A percentile compares a stretch with the other conserved stretches of the same genome.
Conservation (phyloP, 2,888 invertebrate species). For the Apodemia duryi region DNA sequence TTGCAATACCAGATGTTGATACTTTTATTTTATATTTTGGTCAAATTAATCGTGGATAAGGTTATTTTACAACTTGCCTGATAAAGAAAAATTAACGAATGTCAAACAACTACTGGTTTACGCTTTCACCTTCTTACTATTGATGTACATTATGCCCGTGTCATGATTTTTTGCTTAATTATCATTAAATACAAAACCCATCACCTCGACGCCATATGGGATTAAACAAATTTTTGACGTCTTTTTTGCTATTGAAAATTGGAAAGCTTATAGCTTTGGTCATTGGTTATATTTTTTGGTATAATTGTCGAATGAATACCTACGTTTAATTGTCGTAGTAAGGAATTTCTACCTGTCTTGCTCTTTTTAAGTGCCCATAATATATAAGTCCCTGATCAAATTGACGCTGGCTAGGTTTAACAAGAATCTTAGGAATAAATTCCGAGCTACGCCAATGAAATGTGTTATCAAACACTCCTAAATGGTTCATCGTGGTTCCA, state of each 20-base stretch:
- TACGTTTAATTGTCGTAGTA: neutral
- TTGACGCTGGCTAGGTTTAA: neutral
- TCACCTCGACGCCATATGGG: conserved; percentile 20
- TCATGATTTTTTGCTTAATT: conserved; percentile 8
- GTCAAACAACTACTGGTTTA: no score
- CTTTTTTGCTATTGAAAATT: conserved; percentile 35
- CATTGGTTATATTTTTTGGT: conserved; percentile 63
- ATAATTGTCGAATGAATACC: conserved; percentile 27
- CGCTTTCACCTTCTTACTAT: no score
- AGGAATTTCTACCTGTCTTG: neutral
- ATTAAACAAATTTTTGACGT: conserved; percentile 25
- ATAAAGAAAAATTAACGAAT: no score
- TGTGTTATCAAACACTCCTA: conserved; percentile 2
- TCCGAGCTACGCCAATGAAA: conserved; percentile 4
- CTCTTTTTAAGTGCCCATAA: neutral
- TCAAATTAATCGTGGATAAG: no score
- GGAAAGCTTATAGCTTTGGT: conserved; percentile 75
- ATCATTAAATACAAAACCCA: conserved; percentile 19
- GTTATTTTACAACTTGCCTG: no score
- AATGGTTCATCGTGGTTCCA: conserved; percentile 3
- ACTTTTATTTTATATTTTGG: no score
- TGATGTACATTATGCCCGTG: neutral
- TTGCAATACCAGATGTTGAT: no score
- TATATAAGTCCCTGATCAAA: neutral
- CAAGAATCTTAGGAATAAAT: neutral